Percentiles rank a stretch among this genome's conserved stretches.
phyloP scores from a whole-genome alignment of 2,797 vertebrate species.

The Austrolebias charrua region DNA sequence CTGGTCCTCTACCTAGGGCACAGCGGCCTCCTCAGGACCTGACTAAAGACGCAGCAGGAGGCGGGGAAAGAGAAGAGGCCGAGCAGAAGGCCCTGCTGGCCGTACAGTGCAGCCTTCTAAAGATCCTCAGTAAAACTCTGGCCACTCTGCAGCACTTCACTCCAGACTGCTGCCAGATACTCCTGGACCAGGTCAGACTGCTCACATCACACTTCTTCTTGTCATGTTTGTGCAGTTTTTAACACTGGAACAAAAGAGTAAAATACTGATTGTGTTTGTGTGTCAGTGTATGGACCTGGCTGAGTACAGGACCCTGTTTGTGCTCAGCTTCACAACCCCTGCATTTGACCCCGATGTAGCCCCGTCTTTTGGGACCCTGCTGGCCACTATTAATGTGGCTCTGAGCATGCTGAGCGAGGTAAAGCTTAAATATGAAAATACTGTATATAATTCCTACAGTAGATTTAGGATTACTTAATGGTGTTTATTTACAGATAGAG shows the following conservation, averaged over 20 bases:
- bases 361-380: slow-evolving; percentile 96
- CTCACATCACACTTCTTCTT: too few relatives aligned
- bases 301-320: slow-evolving; percentile 91
- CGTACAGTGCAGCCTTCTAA: slow-evolving; percentile 93
- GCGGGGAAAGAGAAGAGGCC: slow-evolving; percentile 83
- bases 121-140: slow-evolving; percentile 95
- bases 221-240: neutral
- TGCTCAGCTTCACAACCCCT: slow-evolving; percentile 93
- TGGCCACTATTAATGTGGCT: slow-evolving; percentile 94
- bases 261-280: neutral
- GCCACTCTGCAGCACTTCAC: slow-evolving; percentile 95
- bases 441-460: rapidly evolving
- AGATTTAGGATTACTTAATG: neutral
- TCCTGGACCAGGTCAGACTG: slow-evolving; percentile 89
- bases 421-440: neutral
- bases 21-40: slow-evolving; percentile 79
- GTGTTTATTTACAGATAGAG: slow-evolving; percentile 82
- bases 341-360: slow-evolving; percentile 94
- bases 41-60: slow-evolving; percentile 75
- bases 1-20: slow-evolving; percentile 77
- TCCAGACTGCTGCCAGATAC: slow-evolving; percentile 96
- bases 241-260: too few relatives aligned
- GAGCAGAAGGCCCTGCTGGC: slow-evolving; percentile 89
- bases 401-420: slow-evolving; percentile 97
- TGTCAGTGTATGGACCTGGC: slow-evolving; percentile 94